Base-by-base conservation (phyloP, 2,113 vertebrate genomes). In the Ctenodactylus gundi region DNA sequence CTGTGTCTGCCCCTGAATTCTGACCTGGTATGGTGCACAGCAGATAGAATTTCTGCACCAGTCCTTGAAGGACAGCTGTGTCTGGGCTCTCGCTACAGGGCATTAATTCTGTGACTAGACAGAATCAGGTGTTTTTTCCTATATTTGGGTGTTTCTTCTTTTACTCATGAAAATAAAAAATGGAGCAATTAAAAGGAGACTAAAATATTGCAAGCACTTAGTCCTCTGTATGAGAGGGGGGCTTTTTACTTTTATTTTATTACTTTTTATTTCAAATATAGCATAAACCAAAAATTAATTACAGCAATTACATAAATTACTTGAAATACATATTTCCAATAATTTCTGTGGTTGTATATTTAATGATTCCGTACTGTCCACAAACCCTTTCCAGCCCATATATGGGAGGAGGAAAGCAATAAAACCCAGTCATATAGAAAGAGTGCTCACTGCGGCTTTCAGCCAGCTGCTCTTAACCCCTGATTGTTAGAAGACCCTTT, bases 241-340 rank as follows among this genome's bases (percentile, higher is more conserved):
- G 10, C 36, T 70, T 84, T 84, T 68, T 17, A 78, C 87, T 94
- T 97, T 84, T 70, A 92, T 90, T 94, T 90, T 73, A 95, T 96
- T 93, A 62, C 84, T 84, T 92, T 95, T 92, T 95, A 95, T 94
- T 94, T 90, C 88, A 95, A 92, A 85, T 27, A 68, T 64, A 94
- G 70, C 88, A 92, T 77, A 96, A 97, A 46, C 92, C 95, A 41
- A 82, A 91, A 90, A 92, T 95, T 92, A 96, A 95, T 90, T 68
- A 84, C 57, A 81, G 72, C 82, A 88, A 85, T 94, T 85, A 76
- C 36, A 84, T 84, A 64, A 80, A 75, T 95, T 88, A 96, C 94
- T 92, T 90, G 51, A 75, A 95, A 90, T 62, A 62, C 41, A 9
- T 58, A 90, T 84, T 75, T 80, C 82, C 81, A 53, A 29, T 55